Conservation (phyloP, 2,797 vertebrate species). For the Coregonus sp. region DNA sequence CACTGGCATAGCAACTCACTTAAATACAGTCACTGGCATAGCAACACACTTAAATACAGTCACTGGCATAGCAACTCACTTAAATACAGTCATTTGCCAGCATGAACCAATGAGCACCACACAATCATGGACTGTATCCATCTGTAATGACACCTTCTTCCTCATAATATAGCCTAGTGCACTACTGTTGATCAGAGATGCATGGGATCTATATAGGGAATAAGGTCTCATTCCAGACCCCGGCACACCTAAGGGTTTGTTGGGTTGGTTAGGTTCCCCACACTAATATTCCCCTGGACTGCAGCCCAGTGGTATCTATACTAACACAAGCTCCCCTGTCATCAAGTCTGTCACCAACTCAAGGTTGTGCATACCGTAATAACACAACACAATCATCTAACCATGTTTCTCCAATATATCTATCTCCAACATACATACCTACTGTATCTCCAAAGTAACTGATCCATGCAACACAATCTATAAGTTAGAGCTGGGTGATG, state of each 20-base stretch:
- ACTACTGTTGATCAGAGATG: background rate
- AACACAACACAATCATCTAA: constrained; percentile 15
- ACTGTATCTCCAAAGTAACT: too few species aligned
- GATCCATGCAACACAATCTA: too few species aligned
- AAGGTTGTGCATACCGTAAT: background rate
- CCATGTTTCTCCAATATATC: constrained; percentile 21
- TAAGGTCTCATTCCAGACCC: background rate
- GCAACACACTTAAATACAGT: constrained; percentile 30
- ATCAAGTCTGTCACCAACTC: constrained; percentile 30
- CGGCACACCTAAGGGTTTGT: background rate
- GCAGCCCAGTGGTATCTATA: constrained; percentile 10
- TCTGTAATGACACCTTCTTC: background rate
- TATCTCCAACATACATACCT: constrained; percentile 12
- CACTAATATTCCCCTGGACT: background rate
- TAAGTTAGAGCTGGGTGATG: background rate
- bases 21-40: constrained; percentile 11
- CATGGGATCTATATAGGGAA: background rate
- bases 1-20: too few species aligned
- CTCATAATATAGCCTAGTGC: background rate
- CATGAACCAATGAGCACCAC: background rate
- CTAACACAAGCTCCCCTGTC: constrained; percentile 21
- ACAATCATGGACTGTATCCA: background rate
- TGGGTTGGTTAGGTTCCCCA: background rate
- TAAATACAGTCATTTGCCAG: background rate
- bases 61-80: constrained; percentile 20